Evolutionary conservation across 2,797 vertebrate species (phyloP).

Genomic region (Hyperoplus immaculatus): DNA sequence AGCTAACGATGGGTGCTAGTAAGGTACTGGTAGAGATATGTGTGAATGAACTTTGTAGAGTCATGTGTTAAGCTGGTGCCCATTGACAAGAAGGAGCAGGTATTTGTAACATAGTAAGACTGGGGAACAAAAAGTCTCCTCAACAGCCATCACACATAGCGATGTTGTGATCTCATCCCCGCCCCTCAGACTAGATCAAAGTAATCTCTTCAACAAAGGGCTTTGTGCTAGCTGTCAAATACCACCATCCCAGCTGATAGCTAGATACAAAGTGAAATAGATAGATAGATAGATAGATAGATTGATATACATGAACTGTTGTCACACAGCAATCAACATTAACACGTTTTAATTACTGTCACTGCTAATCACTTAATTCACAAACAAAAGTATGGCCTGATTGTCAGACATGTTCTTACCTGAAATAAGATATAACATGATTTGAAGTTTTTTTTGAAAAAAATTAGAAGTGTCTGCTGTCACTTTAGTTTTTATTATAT

Average conservation of each 20-base stretch:
- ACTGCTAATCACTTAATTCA: not conserved
- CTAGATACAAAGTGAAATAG: not conserved
- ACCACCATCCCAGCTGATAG: constrained; percentile 45
- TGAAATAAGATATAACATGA: not conserved
- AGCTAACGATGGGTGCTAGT: constrained; percentile 63
- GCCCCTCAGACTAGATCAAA: constrained; percentile 72
- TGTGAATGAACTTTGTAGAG: constrained; percentile 53
- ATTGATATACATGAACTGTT: not conserved
- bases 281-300: not conserved
- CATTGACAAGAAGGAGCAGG: not conserved
- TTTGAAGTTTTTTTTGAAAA: not conserved
- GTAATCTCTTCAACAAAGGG: constrained; percentile 83
- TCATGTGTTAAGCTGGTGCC: constrained; percentile 11
- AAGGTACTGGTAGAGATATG: constrained; percentile 30
- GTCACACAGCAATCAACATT: not conserved
- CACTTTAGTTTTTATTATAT: not conserved
- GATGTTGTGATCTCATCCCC: constrained; percentile 57
- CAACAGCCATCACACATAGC: constrained; percentile 35
- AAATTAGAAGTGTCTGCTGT: not conserved
- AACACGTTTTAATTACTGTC: constrained; percentile 10
- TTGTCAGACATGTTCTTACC: not conserved
- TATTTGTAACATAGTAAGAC: constrained; percentile 10
- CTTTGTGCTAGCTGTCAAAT: constrained; percentile 78
- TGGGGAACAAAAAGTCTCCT: constrained; percentile 42
- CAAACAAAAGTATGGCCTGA: not conserved